Evolutionary conservation across 2,797 vertebrate genomes (phyloP).

Genomic region (Argentina silus): DNA sequence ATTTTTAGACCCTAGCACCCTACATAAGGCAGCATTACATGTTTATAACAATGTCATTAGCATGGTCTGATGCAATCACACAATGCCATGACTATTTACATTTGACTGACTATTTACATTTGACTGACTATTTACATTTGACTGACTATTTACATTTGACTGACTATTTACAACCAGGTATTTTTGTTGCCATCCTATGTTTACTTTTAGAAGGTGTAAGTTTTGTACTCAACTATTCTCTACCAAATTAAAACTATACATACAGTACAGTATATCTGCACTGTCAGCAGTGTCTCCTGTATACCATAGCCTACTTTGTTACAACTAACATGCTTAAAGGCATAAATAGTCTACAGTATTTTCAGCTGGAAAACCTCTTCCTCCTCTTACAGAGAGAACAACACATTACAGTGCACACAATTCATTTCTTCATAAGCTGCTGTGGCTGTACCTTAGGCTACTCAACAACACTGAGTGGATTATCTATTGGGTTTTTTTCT

Average conservation of each 20-base stretch:
- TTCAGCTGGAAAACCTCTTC: background rate
- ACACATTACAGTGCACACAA: background rate
- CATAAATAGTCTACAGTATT: background rate
- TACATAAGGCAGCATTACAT: no score
- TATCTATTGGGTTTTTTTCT: background rate
- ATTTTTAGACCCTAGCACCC: background rate
- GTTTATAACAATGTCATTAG: no score
- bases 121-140: no score
- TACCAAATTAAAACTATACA: background rate
- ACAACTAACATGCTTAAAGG: background rate
- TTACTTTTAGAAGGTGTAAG: background rate
- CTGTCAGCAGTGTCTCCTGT: background rate
- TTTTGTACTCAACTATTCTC: background rate
- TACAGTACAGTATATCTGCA: background rate
- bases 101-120: no score
- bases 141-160: no score
- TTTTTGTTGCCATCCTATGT: background rate
- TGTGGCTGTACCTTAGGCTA: background rate
- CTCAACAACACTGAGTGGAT: background rate
- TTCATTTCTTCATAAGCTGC: background rate
- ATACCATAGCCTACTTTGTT: background rate
- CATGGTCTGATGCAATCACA: no score
- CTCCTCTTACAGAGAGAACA: background rate
- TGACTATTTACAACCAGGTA: background rate
- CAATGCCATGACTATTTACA: no score